These are phyloP conservation scores for Trachymyrmex cornetzi DNA, from an alignment of 1,140 invertebrate genomes.

Conservation along the genomic window DNA sequence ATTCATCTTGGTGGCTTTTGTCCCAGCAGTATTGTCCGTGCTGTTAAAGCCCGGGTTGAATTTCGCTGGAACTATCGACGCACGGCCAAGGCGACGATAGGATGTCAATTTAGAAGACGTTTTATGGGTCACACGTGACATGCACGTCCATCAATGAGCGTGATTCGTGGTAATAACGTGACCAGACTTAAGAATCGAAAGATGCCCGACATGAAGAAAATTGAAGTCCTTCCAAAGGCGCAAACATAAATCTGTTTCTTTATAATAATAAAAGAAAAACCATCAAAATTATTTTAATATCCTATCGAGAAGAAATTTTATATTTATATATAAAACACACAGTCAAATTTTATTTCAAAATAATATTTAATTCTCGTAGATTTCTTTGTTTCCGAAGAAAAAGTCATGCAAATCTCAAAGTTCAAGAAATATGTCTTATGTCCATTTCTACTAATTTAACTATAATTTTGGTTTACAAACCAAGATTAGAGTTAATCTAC, in stretches of 20 bases:
- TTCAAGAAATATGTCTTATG: no score
- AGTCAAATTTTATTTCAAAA: no score
- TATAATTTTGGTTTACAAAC: no score
- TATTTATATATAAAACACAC: no score
- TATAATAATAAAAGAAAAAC: neutral
- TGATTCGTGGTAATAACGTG: slow-evolving; percentile 30
- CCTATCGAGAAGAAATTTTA: no score
- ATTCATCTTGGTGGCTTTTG: slow-evolving; percentile 74
- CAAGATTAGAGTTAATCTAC: no score
- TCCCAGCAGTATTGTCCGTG: slow-evolving; percentile 67
- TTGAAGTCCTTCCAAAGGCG: neutral
- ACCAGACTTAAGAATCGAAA: neutral
- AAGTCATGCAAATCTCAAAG: no score
- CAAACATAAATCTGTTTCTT: neutral
- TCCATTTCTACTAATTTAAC: no score
- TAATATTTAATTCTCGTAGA: no score
- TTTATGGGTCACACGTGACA: slow-evolving; percentile 69
- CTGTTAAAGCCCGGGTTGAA: slow-evolving; percentile 42
- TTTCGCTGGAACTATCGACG: slow-evolving; percentile 60
- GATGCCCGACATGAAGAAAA: neutral
- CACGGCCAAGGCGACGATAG: slow-evolving; percentile 47
- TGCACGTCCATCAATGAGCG: slow-evolving; percentile 54
- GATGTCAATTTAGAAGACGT: slow-evolving; percentile 69
- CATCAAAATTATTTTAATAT: neutral
- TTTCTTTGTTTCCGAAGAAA: no score